These are phyloP conservation scores for Eufriesea mexicana DNA, from an alignment of 1,140 invertebrate genomes.

Conservation along the genomic window DNA sequence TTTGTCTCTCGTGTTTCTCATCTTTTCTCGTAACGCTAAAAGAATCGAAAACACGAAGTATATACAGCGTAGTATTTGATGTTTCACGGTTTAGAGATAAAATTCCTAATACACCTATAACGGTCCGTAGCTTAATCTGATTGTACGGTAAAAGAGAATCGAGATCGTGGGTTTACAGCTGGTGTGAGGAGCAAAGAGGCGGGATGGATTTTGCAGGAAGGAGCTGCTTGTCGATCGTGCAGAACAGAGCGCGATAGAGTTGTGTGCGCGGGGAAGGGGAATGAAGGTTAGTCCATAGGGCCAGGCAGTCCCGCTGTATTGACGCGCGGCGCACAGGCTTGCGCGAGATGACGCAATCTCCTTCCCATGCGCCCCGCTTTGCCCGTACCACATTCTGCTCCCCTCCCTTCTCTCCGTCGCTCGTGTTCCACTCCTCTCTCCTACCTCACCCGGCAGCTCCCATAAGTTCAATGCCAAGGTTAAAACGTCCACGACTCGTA, in stretches of 20 bases:
- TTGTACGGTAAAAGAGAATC: too few species aligned
- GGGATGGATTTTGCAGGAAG: constrained; percentile 27
- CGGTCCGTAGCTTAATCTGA: too few species aligned
- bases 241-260: constrained; percentile 4
- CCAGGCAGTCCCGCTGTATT: constrained; percentile 74
- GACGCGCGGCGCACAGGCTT: constrained; percentile 76
- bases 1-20: neutral
- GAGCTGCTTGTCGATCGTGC: neutral
- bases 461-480: constrained; percentile 81
- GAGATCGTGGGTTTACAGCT: constrained; percentile 6
- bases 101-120: too few species aligned
- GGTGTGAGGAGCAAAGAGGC: neutral
- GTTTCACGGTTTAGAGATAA: too few species aligned
- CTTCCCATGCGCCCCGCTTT: constrained; percentile 36
- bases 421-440: constrained; percentile 42
- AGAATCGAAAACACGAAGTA: neutral
- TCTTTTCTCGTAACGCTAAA: neutral
- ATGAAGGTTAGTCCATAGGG: constrained; percentile 65
- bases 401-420: constrained; percentile 33
- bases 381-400: constrained; percentile 39
- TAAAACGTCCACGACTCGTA: constrained; percentile 74
- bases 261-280: neutral
- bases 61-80: too few species aligned
- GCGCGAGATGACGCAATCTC: constrained; percentile 79
- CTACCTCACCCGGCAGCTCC: constrained; percentile 59